These are phyloP conservation scores for Xanthia togata DNA, from an alignment of 2,888 invertebrate genomes.

Conservation along the genomic window DNA sequence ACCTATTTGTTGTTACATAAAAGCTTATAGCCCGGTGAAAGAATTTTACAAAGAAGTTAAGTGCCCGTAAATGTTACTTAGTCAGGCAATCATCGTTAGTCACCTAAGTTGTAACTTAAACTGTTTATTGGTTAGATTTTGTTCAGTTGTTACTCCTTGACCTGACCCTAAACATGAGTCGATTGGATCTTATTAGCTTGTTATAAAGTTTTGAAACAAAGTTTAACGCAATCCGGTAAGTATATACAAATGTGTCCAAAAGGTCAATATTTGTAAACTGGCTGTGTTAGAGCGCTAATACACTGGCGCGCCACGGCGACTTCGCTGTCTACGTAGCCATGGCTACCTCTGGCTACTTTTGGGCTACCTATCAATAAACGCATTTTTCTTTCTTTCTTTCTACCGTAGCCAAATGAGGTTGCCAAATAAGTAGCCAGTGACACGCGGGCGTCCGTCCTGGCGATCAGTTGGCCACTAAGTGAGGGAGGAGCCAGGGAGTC, in stretches of 20 bases:
- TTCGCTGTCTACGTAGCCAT: too few species aligned
- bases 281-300: too few species aligned
- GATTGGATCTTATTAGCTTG: constrained; percentile 12
- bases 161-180: constrained; percentile 13
- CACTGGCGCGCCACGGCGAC: too few species aligned
- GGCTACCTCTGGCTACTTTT: too few species aligned
- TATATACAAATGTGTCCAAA: neutral
- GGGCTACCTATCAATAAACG: too few species aligned
- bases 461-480: too few species aligned
- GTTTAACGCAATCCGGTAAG: constrained; percentile 5
- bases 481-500: too few species aligned
- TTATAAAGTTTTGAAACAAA: neutral
- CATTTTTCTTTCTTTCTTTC: too few species aligned
- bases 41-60: constrained; percentile 38
- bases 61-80: constrained; percentile 36
- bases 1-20: constrained; percentile 22
- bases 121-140: constrained; percentile 38
- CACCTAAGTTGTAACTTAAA: constrained; percentile 30
- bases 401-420: too few species aligned
- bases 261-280: neutral
- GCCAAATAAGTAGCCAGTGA: too few species aligned
- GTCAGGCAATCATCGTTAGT: constrained; percentile 54
- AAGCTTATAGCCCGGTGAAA: constrained; percentile 19
- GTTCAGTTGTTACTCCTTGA: constrained; percentile 22
- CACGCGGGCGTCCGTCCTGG: too few species aligned